Evolutionary conservation across 2,888 invertebrate genomes (phyloP), one percentile per base, ranked within the genome.

Genomic region (Minunthozetes semirufus): DNA sequence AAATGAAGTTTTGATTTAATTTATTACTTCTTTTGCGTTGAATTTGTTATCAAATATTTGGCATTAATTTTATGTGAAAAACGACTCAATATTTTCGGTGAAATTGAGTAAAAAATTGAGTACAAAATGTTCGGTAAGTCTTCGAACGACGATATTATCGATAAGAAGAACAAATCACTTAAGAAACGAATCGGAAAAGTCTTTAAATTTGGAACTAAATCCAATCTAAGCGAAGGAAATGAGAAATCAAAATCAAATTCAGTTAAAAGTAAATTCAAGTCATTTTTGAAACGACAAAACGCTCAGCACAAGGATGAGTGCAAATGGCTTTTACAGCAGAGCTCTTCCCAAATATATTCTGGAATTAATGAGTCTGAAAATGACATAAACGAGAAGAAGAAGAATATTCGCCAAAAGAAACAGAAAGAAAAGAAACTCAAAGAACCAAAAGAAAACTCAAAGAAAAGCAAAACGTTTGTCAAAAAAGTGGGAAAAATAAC

Each of bases 401-500:
- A 27, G 15, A 27, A 22, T 50, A 17, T 42, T 17, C 38, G 8
- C 17, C 17, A 66, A 27, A 46, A 66, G 42, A 22, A 22, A 53
- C n/a, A 53, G 5, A 53, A 15, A 50, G 50, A n/a, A 8, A 59
- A n/a, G n/a, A n/a, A 61, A 29, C 61, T 9, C 22, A 17, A 19
- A 25, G 27, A 61, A 61, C 15, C 27, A 46, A 33, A 33, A 15
- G 15, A 38, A 33, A 46, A 46, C 33, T 9, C 22, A 63, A 75
- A n/a, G 68, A 56, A 75, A 46, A 72, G 63, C 27, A 63, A 59
- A 25, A 38, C 22, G 1, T 27, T 75, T 15, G 22, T 61, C 19
- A 75, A 75, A 56, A 59, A 46, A 61, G 72, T 70, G 6, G 75
- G 75, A 19, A 73, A 75, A 53, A 17, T 75, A 1, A 75, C 70